phyloP scores from a whole-genome alignment of 1,140 invertebrate genomes.

The Leptinotarsa defecta region DNA sequence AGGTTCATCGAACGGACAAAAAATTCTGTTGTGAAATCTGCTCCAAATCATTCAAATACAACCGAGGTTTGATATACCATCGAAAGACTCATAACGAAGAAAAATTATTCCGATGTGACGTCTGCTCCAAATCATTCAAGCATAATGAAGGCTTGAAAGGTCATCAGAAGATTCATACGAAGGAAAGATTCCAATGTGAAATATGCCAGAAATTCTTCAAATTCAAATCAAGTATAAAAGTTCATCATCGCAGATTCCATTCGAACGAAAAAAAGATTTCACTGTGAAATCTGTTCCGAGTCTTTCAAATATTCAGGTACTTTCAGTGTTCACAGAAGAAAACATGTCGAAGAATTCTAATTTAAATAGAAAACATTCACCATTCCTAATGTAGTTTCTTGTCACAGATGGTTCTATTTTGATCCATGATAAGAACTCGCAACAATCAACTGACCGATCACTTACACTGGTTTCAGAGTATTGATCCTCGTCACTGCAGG shows the following conservation, averaged over 20 bases:
- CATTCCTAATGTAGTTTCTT: too few species aligned
- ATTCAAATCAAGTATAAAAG: slow-evolving; percentile 43
- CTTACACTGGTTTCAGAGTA: too few species aligned
- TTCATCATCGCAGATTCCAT: neutral
- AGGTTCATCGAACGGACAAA: slow-evolving; percentile 74
- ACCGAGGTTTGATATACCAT: neutral
- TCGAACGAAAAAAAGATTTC: neutral
- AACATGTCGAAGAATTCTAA: too few species aligned
- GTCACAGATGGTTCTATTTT: too few species aligned
- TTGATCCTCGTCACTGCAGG: too few species aligned
- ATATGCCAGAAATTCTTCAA: slow-evolving; percentile 75
- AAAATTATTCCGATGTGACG: slow-evolving; percentile 47
- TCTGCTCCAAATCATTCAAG: too few species aligned
- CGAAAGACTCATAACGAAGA: slow-evolving; percentile 50
- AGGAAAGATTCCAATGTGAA: slow-evolving; percentile 76
- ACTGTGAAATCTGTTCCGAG: too few species aligned
- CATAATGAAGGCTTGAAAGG: neutral
- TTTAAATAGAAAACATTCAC: too few species aligned
- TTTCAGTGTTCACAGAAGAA: too few species aligned
- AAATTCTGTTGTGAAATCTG: slow-evolving; percentile 78
- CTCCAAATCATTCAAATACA: slow-evolving; percentile 70
- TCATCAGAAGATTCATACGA: slow-evolving; percentile 69
- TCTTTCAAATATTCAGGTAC: too few species aligned
- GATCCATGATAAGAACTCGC: too few species aligned
- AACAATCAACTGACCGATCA: too few species aligned